Percentiles rank a stretch among this genome's conserved stretches.
These are phyloP conservation scores for Alcedo quadribrachys DNA, from an alignment of 2,797 vertebrate genomes.

Conservation along the genomic window DNA sequence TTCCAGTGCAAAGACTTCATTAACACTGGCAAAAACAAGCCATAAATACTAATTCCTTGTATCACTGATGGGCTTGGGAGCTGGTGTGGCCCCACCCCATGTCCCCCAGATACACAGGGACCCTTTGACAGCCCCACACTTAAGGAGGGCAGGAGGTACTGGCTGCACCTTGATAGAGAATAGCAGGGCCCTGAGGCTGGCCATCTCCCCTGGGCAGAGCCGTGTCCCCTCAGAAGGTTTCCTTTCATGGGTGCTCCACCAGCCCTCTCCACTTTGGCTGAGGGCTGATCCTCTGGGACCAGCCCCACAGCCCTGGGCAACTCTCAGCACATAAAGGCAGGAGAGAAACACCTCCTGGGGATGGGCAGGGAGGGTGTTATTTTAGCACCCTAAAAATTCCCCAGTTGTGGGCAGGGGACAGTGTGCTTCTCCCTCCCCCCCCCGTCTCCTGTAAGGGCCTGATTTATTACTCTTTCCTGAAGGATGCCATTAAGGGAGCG, in stretches of 20 bases:
- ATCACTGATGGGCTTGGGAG: background rate
- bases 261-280: background rate
- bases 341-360: fast-evolving
- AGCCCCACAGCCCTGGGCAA: fast-evolving
- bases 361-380: too few relatives aligned
- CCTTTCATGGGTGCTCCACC: background rate
- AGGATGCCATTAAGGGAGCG: background rate
- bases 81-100: too few relatives aligned
- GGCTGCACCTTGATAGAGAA: background rate
- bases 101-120: fast-evolving
- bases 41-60: slow-evolving; percentile 14
- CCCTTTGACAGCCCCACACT: background rate
- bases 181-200: background rate
- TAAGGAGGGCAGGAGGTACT: background rate
- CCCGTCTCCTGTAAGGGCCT: background rate
- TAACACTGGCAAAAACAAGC: background rate
- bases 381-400: background rate
- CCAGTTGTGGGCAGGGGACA: background rate
- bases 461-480: slow-evolving; percentile 26
- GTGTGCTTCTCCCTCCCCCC: background rate
- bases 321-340: fast-evolving
- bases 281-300: background rate
- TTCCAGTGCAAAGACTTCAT: background rate
- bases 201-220: fast-evolving
- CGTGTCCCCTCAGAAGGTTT: fast-evolving